These are phyloP conservation scores for Ochotona curzoniae DNA, from an alignment of 2,113 vertebrate species.

Conservation along the genomic window DNA sequence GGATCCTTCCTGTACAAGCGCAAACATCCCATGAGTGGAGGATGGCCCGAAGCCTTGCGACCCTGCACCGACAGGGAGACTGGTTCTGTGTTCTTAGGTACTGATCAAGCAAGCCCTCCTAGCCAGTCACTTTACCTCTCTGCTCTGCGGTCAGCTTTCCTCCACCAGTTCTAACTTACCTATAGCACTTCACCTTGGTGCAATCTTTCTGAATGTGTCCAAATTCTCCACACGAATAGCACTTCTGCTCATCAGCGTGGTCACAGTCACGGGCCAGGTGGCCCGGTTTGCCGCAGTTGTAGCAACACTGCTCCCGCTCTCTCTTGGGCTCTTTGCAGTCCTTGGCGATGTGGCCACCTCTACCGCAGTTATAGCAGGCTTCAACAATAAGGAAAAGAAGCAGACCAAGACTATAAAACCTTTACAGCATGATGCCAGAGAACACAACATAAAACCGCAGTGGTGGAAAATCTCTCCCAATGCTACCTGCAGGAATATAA, in stretches of 20 bases:
- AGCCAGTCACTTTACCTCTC: too few relatives aligned
- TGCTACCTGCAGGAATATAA: not conserved
- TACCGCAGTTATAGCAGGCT: constrained; percentile 99
- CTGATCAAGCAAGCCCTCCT: not conserved
- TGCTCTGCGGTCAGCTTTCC: not conserved
- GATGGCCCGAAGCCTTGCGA: too few relatives aligned
- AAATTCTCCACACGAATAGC: constrained; percentile 98
- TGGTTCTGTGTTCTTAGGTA: not conserved
- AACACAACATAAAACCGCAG: not conserved
- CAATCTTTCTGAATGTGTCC: constrained; percentile 99
- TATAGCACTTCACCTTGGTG: constrained; percentile 99
- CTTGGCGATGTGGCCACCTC: constrained; percentile 98
- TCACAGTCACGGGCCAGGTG: constrained; percentile 99
- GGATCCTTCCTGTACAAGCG: too few relatives aligned
- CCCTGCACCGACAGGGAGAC: too few relatives aligned
- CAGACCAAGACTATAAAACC: constrained; percentile 87
- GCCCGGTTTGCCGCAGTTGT: constrained; percentile 98
- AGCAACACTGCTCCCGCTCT: constrained; percentile 98
- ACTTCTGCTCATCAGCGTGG: constrained; percentile 98
- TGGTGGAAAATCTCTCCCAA: not conserved
- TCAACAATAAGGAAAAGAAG: constrained; percentile 86
- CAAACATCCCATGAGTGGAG: too few relatives aligned
- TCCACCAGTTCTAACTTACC: constrained; percentile 84
- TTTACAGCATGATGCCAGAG: constrained; percentile 36
- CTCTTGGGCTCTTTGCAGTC: constrained; percentile 99